A percentile compares a stretch with the other conserved stretches of the same genome.
Conservation (phyloP, 1,140 invertebrate genomes). For the Zaprionus taronus region DNA sequence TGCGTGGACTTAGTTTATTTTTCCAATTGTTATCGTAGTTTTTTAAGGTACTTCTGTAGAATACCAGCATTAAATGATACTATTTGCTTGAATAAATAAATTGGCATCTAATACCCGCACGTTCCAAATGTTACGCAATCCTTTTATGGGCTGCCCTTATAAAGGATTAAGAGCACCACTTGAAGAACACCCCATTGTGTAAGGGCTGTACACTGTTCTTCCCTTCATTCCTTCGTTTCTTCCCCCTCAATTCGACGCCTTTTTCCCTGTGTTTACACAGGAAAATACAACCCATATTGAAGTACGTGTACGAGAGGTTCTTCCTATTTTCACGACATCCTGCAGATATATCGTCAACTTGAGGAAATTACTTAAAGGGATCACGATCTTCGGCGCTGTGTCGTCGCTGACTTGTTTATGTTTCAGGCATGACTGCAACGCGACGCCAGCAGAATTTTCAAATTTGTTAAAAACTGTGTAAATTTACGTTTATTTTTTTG, state of each 20-base stretch:
- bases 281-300: constrained; percentile 67
- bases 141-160: constrained; percentile 63
- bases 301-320: background rate
- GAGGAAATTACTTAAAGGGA: constrained; percentile 81
- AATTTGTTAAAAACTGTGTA: constrained; percentile 83
- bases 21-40: background rate
- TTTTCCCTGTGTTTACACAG: constrained; percentile 79
- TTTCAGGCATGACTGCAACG: constrained; percentile 73
- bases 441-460: constrained; percentile 73
- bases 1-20: background rate
- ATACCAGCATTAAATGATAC: constrained; percentile 57
- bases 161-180: constrained; percentile 61
- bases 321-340: constrained; percentile 61
- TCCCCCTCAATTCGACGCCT: constrained; percentile 68
- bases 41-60: too few species aligned
- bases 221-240: constrained; percentile 16
- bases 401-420: constrained; percentile 74
- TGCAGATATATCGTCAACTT: constrained; percentile 44
- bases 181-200: constrained; percentile 49
- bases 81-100: constrained; percentile 47
- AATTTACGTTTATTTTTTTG: constrained; percentile 71
- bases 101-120: constrained; percentile 65
- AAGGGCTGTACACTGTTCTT: constrained; percentile 10
- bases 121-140: constrained; percentile 64
- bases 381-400: constrained; percentile 62